Percentiles rank a stretch among this genome's conserved stretches.
These are phyloP conservation scores for Triplophysa yarkandensis DNA, from an alignment of 2,797 vertebrate species.

Conservation along the genomic window DNA sequence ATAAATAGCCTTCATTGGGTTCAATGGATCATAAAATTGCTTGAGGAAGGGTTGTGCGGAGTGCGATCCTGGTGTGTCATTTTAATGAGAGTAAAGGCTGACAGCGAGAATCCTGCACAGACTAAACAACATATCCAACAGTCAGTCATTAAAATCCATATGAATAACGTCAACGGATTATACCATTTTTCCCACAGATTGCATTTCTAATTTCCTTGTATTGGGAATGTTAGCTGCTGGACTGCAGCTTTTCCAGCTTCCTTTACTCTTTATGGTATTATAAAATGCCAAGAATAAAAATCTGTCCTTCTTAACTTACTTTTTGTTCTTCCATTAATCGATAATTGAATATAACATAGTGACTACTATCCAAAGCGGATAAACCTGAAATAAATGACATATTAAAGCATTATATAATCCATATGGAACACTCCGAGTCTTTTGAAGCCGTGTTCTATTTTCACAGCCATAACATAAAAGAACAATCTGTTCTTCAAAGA, in stretches of 20 bases:
- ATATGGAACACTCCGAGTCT: too few species aligned
- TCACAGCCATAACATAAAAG: background rate
- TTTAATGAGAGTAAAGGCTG: constrained; percentile 52
- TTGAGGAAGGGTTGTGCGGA: constrained; percentile 39
- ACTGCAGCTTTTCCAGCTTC: constrained; percentile 6
- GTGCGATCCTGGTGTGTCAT: constrained; percentile 46
- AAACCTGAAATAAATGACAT: too few species aligned
- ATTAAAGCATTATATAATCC: too few species aligned
- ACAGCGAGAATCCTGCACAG: constrained; percentile 44
- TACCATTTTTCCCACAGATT: constrained; percentile 48
- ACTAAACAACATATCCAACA: constrained; percentile 44
- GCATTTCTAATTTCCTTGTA: too few species aligned
- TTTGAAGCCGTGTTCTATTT: background rate
- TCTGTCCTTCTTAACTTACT: background rate
- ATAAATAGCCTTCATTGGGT: constrained; percentile 55
- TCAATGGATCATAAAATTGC: constrained; percentile 58
- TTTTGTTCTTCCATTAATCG: background rate
- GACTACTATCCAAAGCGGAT: too few species aligned
- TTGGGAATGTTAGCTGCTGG: too few species aligned
- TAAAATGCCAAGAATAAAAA: background rate
- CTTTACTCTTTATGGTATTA: background rate
- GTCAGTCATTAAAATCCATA: constrained; percentile 48
- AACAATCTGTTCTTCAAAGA: too few species aligned
- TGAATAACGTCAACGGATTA: constrained; percentile 39
- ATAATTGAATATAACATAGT: too few species aligned